Base-by-base conservation (phyloP, 92 coral and sea anemone genomes). In the Meandrina meandrites region DNA sequence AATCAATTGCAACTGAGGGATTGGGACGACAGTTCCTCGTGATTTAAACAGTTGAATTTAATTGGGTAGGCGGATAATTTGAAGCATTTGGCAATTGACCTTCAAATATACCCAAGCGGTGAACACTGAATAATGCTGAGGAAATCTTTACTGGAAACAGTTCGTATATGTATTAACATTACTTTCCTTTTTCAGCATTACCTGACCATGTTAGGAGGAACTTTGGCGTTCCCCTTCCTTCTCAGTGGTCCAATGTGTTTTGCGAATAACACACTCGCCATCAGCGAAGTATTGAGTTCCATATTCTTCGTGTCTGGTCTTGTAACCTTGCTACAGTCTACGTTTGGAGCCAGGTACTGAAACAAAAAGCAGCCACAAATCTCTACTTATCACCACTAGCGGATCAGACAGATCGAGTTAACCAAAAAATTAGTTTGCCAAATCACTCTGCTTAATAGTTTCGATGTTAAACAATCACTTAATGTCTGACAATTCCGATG, bases 121-220 rank as follows among this genome's bases (percentile, higher is more conserved):
- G 37, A 12, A 27, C 36, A 68, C 32, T 27, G 8, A 31, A 27
- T 27, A 68, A 68, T n/a, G 5, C 15, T 68, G 14, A n/a, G 17
- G 18, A 40, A 40, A 40, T 40, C 45, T 40, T 40, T 40, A 40
- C 6, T 2, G 6, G 45, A 31, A 18, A n/a, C 36, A 6, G 35
- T 28, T 30, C 75, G 0, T 9, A 18, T 16, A 14, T 51, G 78
- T 72, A 42, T 80, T 60, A 56, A 57, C 81, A n/a, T 58, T 53
- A 48, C 19, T 76, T 57, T 80, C 9, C 36, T 82, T 80, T 62
- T 85, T 27, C 85, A 95, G 98, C 98, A 95, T 88, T 95, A 91
- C 72, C 75, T 95, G 71, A 93, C 96, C 9, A 93, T 95, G 96
- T 88, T 93, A 31, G 98, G 98, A 60, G 93, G 91, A 10, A 95